Percentiles rank a stretch among this genome's conserved stretches.
phyloP scores from a whole-genome alignment of 2,888 invertebrate species.

The Gonocerus acuteangulatus region DNA sequence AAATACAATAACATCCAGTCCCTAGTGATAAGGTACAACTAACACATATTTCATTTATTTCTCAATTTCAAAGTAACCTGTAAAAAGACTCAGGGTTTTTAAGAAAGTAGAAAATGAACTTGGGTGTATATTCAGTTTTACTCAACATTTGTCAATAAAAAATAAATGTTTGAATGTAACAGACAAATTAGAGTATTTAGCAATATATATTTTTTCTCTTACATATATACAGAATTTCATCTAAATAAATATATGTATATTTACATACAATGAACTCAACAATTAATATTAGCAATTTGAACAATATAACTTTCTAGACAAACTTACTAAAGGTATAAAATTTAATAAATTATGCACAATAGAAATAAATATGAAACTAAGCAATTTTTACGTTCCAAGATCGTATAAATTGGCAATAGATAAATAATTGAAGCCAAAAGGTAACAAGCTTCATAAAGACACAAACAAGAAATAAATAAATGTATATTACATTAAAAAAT shows the following conservation, averaged over 20 bases:
- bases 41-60: no score
- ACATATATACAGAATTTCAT: neutral
- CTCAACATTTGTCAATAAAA: neutral
- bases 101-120: neutral
- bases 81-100: no score
- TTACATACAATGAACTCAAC: neutral
- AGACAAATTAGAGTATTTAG: neutral
- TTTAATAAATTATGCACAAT: neutral
- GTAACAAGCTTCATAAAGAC: no score
- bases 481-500: no score
- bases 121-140: neutral
- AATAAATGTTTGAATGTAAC: neutral
- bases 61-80: no score
- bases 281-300: neutral
- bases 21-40: no score
- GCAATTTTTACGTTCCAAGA: neutral
- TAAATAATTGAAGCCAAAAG: no score
- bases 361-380: neutral
- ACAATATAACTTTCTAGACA: neutral
- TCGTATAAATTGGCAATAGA: neutral
- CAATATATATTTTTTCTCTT: neutral
- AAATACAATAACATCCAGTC: no score
- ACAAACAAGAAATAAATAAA: no score
- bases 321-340: neutral
- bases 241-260: neutral